Base-by-base conservation (phyloP, 2,888 invertebrate species). In the Aspidiotus rigidus region DNA sequence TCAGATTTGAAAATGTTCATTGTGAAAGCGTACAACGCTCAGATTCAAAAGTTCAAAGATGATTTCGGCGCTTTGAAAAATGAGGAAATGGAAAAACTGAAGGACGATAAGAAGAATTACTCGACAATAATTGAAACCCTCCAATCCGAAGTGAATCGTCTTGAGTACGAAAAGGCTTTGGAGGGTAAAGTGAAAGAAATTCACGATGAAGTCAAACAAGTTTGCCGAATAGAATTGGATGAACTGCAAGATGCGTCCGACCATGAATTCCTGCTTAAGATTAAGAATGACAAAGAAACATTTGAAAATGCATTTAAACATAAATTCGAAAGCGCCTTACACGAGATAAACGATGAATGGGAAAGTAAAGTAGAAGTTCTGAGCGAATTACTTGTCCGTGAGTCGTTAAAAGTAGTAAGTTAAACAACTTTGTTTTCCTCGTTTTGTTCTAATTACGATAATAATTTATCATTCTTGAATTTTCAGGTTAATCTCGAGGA, bases 21-120 rank as follows among this genome's bases (percentile, higher is more conserved):
- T 11, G 42, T 57, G 3, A 67, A 67, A 67, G 60, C 67, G 16
- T 60, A 67, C 39, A 39, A 49, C 41, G 15, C 39, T 11, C 62
- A 69, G 42, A 54, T 62, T 9, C 39, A 55, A 54, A 69, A 69
- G 54, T 42, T 69, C 3, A 69, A 69, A 17, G 42, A 41, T 62
- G 55, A 55, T n/a, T 16, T 69, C 16, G 55, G 13, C 5, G 17
- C 40, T 7, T 17, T 28, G 17, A 67, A 67, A 67, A 53, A 67
- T n/a, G 69, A 69, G 28, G 69, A 69, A 63, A 44, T 63, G 13
- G 39, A 39, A 0, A 56, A 69, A n/a, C 15, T 69, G 44, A 69
- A 69, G 62, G 16, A 10, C 8, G 15, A 28, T 44, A 69, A 69
- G 63, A 39, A 10, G 8, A 17, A 28, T 44, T 69, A 63, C 57